A percentile compares a stretch with the other conserved stretches of the same genome.
Conservation (phyloP, 2,888 invertebrate genomes). For the Yponomeuta sedellus region DNA sequence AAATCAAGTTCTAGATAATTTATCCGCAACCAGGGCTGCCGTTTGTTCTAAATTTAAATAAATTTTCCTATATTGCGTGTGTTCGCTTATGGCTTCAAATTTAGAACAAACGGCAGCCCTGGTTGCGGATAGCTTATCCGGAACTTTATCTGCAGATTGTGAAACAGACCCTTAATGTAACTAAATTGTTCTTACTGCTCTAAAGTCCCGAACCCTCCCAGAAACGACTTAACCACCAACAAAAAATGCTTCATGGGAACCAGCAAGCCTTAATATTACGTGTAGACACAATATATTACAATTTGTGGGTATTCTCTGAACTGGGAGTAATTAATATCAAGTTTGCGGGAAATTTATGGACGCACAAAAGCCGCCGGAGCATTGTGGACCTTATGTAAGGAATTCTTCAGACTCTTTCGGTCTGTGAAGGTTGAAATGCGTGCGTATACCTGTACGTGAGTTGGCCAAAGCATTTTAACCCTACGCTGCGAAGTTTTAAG, state of each 20-base stretch:
- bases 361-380: conserved; percentile 20
- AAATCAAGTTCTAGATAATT: too few relatives aligned
- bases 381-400: not conserved
- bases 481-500: conserved; percentile 17
- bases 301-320: conserved; percentile 51
- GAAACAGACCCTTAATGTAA: too few relatives aligned
- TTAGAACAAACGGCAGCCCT: too few relatives aligned
- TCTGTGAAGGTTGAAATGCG: conserved; percentile 22
- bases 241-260: not conserved
- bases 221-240: conserved; percentile 2
- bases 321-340: conserved; percentile 65
- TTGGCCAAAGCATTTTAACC: not conserved
- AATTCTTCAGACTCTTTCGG: conserved; percentile 19
- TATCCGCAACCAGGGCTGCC: too few relatives aligned
- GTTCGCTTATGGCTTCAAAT: too few relatives aligned
- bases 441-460: conserved; percentile 12
- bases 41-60: too few relatives aligned
- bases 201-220: not conserved
- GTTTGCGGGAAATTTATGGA: conserved; percentile 59
- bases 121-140: too few relatives aligned
- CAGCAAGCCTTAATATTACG: not conserved
- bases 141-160: too few relatives aligned
- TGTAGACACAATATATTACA: conserved; percentile 46
- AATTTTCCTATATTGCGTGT: too few relatives aligned
- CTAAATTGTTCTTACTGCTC: too few relatives aligned